Evolutionary conservation across 92 coral and sea anemone genomes (phyloP).

Genomic region (Porites lobata): DNA sequence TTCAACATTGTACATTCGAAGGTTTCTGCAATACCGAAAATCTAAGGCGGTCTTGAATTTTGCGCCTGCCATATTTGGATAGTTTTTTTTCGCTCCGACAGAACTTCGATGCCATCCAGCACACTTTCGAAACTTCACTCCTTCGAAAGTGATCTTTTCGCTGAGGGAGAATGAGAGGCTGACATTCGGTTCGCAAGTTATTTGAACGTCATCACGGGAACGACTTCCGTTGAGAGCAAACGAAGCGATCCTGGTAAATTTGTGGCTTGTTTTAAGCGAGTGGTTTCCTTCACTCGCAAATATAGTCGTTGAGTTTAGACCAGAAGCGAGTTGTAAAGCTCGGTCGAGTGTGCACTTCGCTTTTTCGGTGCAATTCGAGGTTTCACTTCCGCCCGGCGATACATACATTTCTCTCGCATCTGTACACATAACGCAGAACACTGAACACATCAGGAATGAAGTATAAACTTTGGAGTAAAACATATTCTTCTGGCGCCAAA

Average conservation of each 20-base stretch:
- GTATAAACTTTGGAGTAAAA: background rate
- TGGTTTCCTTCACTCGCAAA: slow-evolving; percentile 66
- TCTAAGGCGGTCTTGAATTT: slow-evolving; percentile 74
- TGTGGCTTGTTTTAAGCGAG: slow-evolving; percentile 62
- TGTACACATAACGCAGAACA: background rate
- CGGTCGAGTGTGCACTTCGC: slow-evolving; percentile 76
- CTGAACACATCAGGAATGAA: background rate
- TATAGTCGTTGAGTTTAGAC: slow-evolving; percentile 69
- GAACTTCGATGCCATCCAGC: slow-evolving; percentile 85
- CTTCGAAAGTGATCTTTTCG: slow-evolving; percentile 71
- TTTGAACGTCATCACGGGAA: slow-evolving; percentile 26
- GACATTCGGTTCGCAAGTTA: slow-evolving; percentile 68
- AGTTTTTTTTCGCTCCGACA: slow-evolving; percentile 16
- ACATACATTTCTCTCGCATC: slow-evolving; percentile 11
- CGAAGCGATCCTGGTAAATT: slow-evolving; percentile 58
- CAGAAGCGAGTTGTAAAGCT: slow-evolving; percentile 65
- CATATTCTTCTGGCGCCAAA: background rate
- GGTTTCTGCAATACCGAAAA: slow-evolving; percentile 84
- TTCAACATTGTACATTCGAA: slow-evolving; percentile 54
- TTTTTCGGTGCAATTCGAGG: slow-evolving; percentile 41
- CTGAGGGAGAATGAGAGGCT: slow-evolving; percentile 82
- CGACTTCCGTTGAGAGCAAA: slow-evolving; percentile 76
- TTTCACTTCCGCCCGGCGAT: slow-evolving; percentile 58
- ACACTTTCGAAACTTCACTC: slow-evolving; percentile 72
- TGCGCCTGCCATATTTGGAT: slow-evolving; percentile 42